A percentile compares a stretch with the other conserved stretches of the same genome.
phyloP scores from a whole-genome alignment of 2,113 vertebrate genomes.

The Ochotona curzoniae region DNA sequence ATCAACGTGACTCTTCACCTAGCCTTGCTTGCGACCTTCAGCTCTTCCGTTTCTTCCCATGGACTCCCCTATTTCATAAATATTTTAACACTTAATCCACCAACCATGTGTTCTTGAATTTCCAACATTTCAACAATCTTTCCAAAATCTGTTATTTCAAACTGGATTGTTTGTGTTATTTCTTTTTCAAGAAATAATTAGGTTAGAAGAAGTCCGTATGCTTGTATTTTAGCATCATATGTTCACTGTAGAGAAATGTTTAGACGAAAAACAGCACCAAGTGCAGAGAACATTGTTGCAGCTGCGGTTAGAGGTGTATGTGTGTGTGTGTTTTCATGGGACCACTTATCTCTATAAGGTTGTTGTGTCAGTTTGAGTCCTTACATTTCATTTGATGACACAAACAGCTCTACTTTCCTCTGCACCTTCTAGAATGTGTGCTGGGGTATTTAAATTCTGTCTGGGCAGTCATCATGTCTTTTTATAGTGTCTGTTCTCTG shows the following conservation, averaged over 20 bases:
- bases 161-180: constrained; percentile 69
- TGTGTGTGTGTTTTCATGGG: background rate
- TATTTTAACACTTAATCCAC: constrained; percentile 79
- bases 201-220: constrained; percentile 67
- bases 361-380: background rate
- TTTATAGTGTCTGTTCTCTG: constrained; percentile 68
- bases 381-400: background rate
- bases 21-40: background rate
- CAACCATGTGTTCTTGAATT: constrained; percentile 75
- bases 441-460: constrained; percentile 51
- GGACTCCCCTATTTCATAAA: constrained; percentile 75
- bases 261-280: background rate
- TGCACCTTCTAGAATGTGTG: constrained; percentile 14
- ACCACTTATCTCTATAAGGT: background rate
- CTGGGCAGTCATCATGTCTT: constrained; percentile 60
- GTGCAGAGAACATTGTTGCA: background rate
- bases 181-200: constrained; percentile 73
- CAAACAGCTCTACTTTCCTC: background rate
- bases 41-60: constrained; percentile 50
- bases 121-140: constrained; percentile 71
- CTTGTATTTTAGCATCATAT: constrained; percentile 71
- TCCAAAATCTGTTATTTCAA: constrained; percentile 75
- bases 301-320: background rate
- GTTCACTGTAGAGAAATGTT: constrained; percentile 52
- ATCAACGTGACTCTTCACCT: background rate